Evolutionary conservation across 2,113 vertebrate species (phyloP).

Genomic region (Mobula birostris): DNA sequence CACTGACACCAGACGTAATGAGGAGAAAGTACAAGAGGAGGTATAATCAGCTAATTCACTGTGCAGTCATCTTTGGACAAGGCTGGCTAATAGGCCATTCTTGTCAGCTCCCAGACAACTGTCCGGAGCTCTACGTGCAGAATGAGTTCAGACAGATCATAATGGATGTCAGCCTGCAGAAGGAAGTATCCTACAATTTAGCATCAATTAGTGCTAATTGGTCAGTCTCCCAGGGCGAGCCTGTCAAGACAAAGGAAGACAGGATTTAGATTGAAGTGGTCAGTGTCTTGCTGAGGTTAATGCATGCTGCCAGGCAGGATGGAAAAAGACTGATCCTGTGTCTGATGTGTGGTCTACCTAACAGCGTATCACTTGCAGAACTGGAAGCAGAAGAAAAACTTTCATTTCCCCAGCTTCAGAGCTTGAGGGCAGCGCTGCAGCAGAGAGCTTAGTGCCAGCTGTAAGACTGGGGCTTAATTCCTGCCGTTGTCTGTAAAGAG

Average conservation of each 20-base stretch:
- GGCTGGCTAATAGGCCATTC: neutral
- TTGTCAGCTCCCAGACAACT: neutral
- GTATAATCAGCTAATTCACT: neutral
- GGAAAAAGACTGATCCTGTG: neutral
- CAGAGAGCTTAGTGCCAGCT: too few species aligned
- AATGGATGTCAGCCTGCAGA: neutral
- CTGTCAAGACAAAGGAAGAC: neutral
- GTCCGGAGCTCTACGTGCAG: neutral
- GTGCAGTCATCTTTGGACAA: neutral
- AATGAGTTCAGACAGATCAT: neutral
- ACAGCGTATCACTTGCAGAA: neutral
- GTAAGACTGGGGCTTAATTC: too few species aligned
- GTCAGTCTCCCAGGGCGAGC: neutral
- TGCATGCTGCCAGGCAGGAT: neutral
- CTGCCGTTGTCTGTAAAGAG: too few species aligned
- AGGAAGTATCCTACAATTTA: neutral
- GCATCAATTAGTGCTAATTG: conserved; percentile 31
- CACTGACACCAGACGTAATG: neutral
- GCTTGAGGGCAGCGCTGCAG: too few species aligned
- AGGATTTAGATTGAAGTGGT: neutral
- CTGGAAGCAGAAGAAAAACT: neutral
- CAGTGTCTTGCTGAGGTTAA: neutral
- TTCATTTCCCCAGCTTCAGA: neutral
- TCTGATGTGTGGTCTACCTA: neutral
- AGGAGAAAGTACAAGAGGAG: neutral